A percentile compares a stretch with the other conserved stretches of the same genome.
phyloP scores from a whole-genome alignment of 2,113 vertebrate genomes.

The Centropus bengalensis region DNA sequence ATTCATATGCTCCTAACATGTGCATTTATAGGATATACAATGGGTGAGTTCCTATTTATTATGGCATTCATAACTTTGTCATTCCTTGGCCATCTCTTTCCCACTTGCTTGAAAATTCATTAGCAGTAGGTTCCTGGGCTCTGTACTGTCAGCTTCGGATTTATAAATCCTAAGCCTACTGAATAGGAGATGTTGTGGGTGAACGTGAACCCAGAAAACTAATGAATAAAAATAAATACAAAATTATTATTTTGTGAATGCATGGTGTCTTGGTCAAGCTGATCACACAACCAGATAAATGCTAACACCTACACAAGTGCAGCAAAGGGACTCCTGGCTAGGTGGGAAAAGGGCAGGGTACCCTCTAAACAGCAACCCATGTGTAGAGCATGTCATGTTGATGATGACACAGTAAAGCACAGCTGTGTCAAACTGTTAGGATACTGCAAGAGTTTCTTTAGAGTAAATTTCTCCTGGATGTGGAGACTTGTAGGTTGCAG shows the following conservation, averaged over 20 bases:
- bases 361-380: fast-evolving
- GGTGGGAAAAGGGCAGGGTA: background rate
- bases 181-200: background rate
- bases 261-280: background rate
- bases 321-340: background rate
- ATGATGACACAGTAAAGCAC: background rate
- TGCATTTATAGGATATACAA: background rate
- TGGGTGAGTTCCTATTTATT: background rate
- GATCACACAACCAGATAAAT: background rate
- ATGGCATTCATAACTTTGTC: background rate
- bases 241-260: background rate
- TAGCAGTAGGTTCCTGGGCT: background rate
- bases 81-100: background rate
- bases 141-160: background rate
- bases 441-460: background rate
- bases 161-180: background rate
- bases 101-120: background rate
- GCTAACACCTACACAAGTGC: background rate
- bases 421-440: background rate
- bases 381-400: fast-evolving
- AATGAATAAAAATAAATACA: background rate
- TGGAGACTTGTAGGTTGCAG: background rate
- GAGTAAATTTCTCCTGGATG: background rate
- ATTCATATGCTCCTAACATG: background rate
- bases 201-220: background rate